Conservation (phyloP, 2,113 vertebrate genomes). For the Cercocebus atys region DNA sequence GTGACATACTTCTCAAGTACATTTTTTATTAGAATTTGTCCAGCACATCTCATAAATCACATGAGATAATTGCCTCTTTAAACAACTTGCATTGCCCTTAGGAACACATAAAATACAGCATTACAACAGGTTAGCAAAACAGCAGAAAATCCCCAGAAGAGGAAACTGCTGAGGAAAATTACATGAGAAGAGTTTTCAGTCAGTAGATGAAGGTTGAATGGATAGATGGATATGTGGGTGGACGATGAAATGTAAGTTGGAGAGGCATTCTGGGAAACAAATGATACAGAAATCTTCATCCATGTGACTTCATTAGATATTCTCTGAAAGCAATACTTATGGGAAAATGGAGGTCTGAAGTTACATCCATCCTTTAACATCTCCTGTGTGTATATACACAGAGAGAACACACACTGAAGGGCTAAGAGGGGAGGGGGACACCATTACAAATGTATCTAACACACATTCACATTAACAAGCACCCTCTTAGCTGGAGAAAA, state of each 20-base stretch:
- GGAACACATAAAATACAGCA: background rate
- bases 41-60: conserved; percentile 33
- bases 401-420: background rate
- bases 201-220: background rate
- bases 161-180: background rate
- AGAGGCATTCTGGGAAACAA: background rate
- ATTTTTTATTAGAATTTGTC: conserved; percentile 51
- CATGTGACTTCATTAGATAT: background rate
- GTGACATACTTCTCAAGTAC: conserved; percentile 7
- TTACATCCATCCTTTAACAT: background rate
- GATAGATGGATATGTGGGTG: background rate
- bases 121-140: background rate
- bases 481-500: background rate
- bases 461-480: background rate
- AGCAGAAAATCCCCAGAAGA: background rate
- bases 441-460: background rate
- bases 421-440: background rate
- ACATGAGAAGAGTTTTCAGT: conserved; percentile 11
- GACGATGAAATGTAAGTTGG: background rate
- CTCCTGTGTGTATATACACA: background rate
- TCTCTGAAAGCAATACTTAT: background rate
- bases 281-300: background rate
- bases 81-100: conserved; percentile 28
- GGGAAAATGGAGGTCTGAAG: background rate
- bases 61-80: conserved; percentile 50